Conservation (phyloP, 1,140 invertebrate species). For the Bombyx mandarina region DNA sequence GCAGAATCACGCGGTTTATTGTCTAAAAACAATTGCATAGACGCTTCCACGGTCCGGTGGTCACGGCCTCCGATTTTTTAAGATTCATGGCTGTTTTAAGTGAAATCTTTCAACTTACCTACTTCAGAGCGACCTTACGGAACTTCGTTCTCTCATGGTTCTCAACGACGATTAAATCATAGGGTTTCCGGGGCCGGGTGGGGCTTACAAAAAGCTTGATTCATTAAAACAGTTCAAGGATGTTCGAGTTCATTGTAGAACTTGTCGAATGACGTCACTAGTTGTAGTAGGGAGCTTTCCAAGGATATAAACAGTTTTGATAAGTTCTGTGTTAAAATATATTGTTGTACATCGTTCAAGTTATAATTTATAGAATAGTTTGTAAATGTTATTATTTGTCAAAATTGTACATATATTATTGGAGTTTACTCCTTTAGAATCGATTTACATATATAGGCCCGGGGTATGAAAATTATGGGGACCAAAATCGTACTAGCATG, state of each 20-base stretch:
- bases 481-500: too few relatives aligned
- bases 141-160: constrained; percentile 1
- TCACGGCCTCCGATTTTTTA: constrained; percentile 20
- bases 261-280: too few relatives aligned
- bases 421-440: too few relatives aligned
- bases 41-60: constrained; percentile 8
- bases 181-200: not conserved
- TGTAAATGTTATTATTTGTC: too few relatives aligned
- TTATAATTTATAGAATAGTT: too few relatives aligned
- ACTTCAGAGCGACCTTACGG: not conserved
- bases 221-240: constrained; percentile 1
- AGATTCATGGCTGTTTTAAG: constrained; percentile 9
- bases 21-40: constrained; percentile 1
- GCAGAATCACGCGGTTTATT: constrained; percentile 8
- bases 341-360: too few relatives aligned
- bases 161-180: not conserved
- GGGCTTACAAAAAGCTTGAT: not conserved
- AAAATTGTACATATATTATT: too few relatives aligned
- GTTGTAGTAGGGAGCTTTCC: too few relatives aligned
- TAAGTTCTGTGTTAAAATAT: too few relatives aligned
- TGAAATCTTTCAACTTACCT: constrained; percentile 43
- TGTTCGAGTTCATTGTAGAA: not conserved
- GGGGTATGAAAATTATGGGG: too few relatives aligned
- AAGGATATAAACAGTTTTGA: too few relatives aligned
- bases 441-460: too few relatives aligned